A percentile compares a stretch with the other conserved stretches of the same genome.
These are phyloP conservation scores for Heliconius hewitsoni DNA, from an alignment of 1,140 invertebrate genomes.

Conservation along the genomic window DNA sequence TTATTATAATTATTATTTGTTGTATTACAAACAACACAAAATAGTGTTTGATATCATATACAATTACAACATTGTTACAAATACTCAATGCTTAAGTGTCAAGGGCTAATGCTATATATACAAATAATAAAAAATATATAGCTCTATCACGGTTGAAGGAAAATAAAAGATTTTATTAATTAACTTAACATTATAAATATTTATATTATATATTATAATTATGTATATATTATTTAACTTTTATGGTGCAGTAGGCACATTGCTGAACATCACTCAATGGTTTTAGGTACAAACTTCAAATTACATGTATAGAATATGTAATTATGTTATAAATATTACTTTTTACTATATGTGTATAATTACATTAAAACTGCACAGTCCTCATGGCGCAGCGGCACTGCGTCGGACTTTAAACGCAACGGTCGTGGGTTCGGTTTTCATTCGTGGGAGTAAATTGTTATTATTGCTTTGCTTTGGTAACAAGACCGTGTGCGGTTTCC, in stretches of 20 bases:
- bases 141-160: conserved; percentile 3
- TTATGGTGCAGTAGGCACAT: not conserved
- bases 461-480: no score
- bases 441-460: no score
- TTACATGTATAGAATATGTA: no score
- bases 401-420: no score
- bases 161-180: not conserved
- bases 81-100: conserved; percentile 20
- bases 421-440: no score
- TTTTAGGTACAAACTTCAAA: not conserved
- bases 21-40: not conserved
- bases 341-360: no score
- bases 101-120: conserved; percentile 31
- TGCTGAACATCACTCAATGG: no score
- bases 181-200: no score
- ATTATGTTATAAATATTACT: no score
- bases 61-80: conserved; percentile 2
- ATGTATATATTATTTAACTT: not conserved
- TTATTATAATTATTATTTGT: not conserved
- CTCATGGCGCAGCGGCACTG: no score
- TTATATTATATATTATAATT: not conserved
- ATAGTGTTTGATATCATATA: conserved; percentile 37
- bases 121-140: conserved; percentile 35
- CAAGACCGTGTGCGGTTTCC: no score
- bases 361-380: no score